A percentile compares a stretch with the other conserved stretches of the same genome.
Conservation (phyloP, 2,113 vertebrate species). For the Sterrhoptilus dennistouni region DNA sequence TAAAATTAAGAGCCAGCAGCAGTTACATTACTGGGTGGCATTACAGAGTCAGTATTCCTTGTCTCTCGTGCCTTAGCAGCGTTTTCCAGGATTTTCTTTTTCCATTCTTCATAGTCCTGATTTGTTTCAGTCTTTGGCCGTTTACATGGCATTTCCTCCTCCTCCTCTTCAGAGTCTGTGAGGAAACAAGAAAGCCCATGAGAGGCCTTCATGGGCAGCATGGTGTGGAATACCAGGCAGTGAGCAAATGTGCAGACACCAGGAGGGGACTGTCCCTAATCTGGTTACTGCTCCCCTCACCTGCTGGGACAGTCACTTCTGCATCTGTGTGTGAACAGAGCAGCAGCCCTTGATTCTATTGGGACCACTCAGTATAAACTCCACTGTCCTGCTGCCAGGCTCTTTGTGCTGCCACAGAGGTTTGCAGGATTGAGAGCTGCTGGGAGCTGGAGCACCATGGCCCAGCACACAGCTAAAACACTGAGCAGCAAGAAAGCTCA, state of each 20-base stretch:
- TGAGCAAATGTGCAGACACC: neutral
- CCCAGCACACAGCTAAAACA: neutral
- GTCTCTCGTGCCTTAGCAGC: slow-evolving; percentile 73
- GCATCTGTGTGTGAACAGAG: neutral
- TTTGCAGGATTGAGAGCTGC: neutral
- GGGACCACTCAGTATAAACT: neutral
- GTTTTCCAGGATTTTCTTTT: slow-evolving; percentile 84
- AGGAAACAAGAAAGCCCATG: neutral
- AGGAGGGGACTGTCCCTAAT: neutral
- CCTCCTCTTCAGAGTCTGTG: slow-evolving; percentile 53
- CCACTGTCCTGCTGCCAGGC: neutral
- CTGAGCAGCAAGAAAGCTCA: neutral
- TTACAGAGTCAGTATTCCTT: neutral
- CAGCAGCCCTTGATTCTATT: neutral
- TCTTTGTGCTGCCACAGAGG: neutral
- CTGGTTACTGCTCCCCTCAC: neutral
- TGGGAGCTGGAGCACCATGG: neutral
- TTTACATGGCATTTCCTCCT: slow-evolving; percentile 62
- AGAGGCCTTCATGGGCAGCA: neutral
- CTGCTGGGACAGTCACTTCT: neutral
- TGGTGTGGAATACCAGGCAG: neutral
- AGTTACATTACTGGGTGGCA: neutral
- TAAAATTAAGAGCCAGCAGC: neutral
- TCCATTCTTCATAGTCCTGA: slow-evolving; percentile 88
- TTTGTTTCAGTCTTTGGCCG: slow-evolving; percentile 51